Conservation (phyloP, 2,797 vertebrate genomes). For the Hypotaenidia philippensis region DNA sequence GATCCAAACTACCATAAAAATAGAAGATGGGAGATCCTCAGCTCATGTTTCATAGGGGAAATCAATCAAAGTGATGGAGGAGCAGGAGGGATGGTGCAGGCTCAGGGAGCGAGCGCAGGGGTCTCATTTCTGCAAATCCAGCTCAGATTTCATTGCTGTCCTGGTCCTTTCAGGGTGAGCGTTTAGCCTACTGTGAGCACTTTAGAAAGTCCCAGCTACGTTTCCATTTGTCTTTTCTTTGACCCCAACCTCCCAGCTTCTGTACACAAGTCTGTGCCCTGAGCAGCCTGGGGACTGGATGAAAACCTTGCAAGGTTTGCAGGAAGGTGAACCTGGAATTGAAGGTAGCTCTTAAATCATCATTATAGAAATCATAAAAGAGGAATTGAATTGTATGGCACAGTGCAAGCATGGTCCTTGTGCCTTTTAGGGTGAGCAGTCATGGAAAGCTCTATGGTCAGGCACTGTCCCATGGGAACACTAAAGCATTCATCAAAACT, state of each 20-base stretch:
- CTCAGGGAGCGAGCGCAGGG: rapidly evolving
- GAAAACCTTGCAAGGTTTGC: not conserved
- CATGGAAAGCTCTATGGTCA: not conserved
- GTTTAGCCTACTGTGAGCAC: not conserved
- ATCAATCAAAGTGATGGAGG: not conserved
- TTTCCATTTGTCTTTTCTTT: not conserved
- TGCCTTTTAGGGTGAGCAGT: not conserved
- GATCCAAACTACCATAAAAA: slow-evolving; percentile 25
- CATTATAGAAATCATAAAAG: not conserved
- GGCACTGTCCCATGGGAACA: not conserved
- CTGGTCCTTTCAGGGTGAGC: not conserved
- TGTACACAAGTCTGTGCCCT: not conserved
- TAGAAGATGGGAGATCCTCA: slow-evolving; percentile 13
- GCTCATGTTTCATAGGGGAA: not conserved
- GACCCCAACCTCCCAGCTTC: not conserved
- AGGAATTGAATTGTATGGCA: not conserved
- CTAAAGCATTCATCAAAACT: not conserved
- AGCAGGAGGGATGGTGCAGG: not conserved
- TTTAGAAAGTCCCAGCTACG: not conserved
- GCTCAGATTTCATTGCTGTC: not conserved
- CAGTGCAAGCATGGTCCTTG: not conserved
- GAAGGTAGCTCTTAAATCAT: not conserved
- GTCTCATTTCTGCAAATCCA: not conserved
- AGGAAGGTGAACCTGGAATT: not conserved
- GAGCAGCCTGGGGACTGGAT: not conserved